Evolutionary conservation across 2,113 vertebrate species (phyloP).

Genomic region (Ceyx margarethae): DNA sequence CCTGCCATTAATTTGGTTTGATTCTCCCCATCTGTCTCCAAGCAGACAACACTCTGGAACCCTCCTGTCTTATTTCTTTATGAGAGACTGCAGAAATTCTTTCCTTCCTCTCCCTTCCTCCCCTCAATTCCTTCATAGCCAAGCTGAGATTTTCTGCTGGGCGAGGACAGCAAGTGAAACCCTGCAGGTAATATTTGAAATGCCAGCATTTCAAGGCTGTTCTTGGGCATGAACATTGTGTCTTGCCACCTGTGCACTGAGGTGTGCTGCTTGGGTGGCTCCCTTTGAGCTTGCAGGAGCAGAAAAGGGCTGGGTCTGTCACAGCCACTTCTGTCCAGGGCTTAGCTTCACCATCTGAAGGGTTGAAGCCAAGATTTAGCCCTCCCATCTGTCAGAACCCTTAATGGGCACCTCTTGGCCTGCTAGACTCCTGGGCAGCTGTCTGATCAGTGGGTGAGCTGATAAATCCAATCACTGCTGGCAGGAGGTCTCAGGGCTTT

Average conservation of each 20-base stretch:
- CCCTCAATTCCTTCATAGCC: fast-evolving
- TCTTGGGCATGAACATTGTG: fast-evolving
- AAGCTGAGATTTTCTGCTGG: background rate
- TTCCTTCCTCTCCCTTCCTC: fast-evolving
- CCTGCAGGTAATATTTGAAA: background rate
- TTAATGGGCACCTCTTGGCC: fast-evolving
- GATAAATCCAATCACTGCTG: background rate
- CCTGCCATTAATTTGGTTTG: background rate
- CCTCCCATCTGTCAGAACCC: background rate
- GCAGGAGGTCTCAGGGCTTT: background rate
- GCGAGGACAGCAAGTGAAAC: background rate
- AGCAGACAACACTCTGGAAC: background rate
- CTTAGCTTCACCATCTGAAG: background rate
- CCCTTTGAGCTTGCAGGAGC: background rate
- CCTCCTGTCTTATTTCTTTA: background rate
- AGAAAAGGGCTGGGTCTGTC: background rate
- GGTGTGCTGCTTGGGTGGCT: fast-evolving
- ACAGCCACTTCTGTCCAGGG: fast-evolving
- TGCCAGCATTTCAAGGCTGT: background rate
- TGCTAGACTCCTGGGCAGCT: fast-evolving
- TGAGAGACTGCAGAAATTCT: background rate
- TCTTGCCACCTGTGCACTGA: fast-evolving
- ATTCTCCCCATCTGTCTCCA: background rate
- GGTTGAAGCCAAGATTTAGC: background rate
- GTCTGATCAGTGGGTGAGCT: background rate